A percentile compares a stretch with the other conserved stretches of the same genome.
Conservation (phyloP, 2,113 vertebrate species). For the Coptodon rendalli region DNA sequence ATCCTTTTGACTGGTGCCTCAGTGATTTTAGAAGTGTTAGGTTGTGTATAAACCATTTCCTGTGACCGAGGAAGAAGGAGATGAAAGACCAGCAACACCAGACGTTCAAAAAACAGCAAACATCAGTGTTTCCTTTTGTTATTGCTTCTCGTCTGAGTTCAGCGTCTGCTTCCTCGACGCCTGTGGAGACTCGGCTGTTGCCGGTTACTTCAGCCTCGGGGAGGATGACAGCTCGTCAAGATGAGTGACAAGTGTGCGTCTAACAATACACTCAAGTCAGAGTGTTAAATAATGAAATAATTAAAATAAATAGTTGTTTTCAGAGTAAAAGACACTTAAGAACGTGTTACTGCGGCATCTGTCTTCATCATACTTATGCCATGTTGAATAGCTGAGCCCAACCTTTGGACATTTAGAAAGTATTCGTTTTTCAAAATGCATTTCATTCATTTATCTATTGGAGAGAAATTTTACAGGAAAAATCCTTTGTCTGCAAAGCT, state of each 20-base stretch:
- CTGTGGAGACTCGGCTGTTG: conserved; percentile 14
- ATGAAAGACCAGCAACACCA: background rate
- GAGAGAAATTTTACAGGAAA: background rate
- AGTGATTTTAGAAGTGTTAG: background rate
- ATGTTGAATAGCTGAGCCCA: background rate
- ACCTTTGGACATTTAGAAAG: background rate
- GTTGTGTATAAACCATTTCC: background rate
- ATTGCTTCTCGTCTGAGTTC: background rate
- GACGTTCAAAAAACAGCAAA: conserved; percentile 9
- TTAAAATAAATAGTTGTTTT: background rate
- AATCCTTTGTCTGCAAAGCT: background rate
- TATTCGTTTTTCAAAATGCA: background rate
- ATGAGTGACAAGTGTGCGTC: conserved; percentile 34
- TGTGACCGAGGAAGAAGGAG: background rate
- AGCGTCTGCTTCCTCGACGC: background rate
- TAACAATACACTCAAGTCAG: background rate
- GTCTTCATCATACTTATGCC: background rate
- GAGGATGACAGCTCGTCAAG: conserved; percentile 14
- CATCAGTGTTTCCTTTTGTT: conserved; percentile 13
- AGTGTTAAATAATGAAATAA: background rate
- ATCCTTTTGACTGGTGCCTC: background rate
- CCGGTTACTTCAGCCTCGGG: conserved; percentile 15
- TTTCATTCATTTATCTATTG: background rate
- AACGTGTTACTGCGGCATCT: background rate
- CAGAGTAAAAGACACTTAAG: background rate